phyloP scores from a whole-genome alignment of 2,888 invertebrate species.

The Troides aeacus region DNA sequence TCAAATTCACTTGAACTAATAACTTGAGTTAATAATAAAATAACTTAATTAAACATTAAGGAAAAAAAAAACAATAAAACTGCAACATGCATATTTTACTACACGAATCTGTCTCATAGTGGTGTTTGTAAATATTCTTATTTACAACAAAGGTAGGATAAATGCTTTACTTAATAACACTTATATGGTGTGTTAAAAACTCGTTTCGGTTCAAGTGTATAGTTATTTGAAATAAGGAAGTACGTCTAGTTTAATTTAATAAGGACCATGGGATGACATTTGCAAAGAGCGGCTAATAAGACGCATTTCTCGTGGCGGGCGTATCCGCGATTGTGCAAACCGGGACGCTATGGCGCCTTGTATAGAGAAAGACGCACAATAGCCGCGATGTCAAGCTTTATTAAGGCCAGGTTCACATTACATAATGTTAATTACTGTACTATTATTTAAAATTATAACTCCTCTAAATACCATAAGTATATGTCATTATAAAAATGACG shows the following conservation, averaged over 20 bases:
- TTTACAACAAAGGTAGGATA: background rate
- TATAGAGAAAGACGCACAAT: constrained; percentile 59
- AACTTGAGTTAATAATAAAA: no score
- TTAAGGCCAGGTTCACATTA: constrained; percentile 46
- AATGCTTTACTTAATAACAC: background rate
- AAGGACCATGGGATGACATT: constrained; percentile 47
- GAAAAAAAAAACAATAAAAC: no score
- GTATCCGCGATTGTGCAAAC: constrained; percentile 55
- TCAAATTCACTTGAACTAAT: constrained; percentile 20
- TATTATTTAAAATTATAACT: background rate
- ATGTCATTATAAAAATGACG: no score
- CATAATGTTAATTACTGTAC: constrained; percentile 31
- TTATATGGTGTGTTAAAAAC: background rate
- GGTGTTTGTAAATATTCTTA: background rate
- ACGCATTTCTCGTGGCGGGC: constrained; percentile 57
- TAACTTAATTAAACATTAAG: no score
- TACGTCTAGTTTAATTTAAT: constrained; percentile 28
- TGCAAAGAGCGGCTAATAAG: constrained; percentile 61
- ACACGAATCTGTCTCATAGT: no score
- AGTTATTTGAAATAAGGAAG: constrained; percentile 15
- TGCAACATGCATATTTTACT: no score
- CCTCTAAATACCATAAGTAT: no score
- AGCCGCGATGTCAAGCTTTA: constrained; percentile 47
- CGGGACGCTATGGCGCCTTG: constrained; percentile 57
- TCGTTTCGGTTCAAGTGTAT: background rate